These are phyloP conservation scores for Polietes domitor DNA, from an alignment of 2,888 invertebrate species.

Conservation along the genomic window DNA sequence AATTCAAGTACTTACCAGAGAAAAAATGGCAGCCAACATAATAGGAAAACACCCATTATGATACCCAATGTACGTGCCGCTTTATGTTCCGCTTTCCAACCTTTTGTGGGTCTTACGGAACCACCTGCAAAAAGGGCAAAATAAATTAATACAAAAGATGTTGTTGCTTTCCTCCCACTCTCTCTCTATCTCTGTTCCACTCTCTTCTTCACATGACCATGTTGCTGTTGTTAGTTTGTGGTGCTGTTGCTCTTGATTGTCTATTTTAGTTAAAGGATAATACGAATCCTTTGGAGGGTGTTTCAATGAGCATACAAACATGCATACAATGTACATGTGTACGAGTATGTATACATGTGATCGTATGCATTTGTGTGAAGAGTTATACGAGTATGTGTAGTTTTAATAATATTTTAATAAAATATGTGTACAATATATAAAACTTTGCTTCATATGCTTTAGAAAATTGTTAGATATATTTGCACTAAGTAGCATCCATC, in stretches of 20 bases:
- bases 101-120: constrained; percentile 87
- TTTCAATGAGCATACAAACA: neutral
- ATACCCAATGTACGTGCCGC: constrained; percentile 97
- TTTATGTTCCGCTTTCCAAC: constrained; percentile 94
- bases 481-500: too few relatives aligned
- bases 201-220: too few relatives aligned
- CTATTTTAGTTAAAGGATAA: constrained; percentile 1
- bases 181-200: too few relatives aligned
- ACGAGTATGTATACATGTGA: too few relatives aligned
- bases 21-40: constrained; percentile 98
- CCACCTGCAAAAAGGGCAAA: constrained; percentile 77
- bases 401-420: too few relatives aligned
- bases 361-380: too few relatives aligned
- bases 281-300: neutral
- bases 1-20: constrained; percentile 88
- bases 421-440: too few relatives aligned
- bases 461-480: too few relatives aligned
- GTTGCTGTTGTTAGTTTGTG: neutral
- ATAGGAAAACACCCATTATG: constrained; percentile 96
- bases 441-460: too few relatives aligned
- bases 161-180: too few relatives aligned
- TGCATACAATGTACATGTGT: too few relatives aligned
- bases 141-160: constrained; percentile 57
- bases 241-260: neutral
- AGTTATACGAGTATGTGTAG: too few relatives aligned